phyloP scores from a whole-genome alignment of 1,140 invertebrate species.

The Drosophila fuyamai region DNA sequence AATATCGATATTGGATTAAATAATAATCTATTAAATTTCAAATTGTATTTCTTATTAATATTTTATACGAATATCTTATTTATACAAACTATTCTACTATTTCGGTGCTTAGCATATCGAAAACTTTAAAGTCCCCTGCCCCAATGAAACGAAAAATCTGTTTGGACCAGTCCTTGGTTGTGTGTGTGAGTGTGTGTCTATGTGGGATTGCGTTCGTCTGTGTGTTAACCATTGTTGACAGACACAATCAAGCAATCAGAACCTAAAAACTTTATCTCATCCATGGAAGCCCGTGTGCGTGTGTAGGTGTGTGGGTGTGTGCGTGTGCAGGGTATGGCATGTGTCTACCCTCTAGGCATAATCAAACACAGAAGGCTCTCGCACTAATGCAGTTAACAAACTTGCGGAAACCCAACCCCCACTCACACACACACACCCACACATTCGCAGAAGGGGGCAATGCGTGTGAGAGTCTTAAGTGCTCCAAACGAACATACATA shows the following conservation, averaged over 20 bases:
- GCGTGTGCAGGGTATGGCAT: conserved; percentile 35
- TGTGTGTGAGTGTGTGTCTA: not conserved
- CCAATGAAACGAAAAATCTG: conserved; percentile 32
- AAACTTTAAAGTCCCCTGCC: conserved; percentile 21
- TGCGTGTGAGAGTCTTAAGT: conserved; percentile 74
- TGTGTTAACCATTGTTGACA: conserved; percentile 67
- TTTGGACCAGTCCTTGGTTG: conserved; percentile 23
- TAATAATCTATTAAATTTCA: too few species aligned
- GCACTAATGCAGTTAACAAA: conserved; percentile 83
- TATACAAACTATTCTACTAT: not conserved
- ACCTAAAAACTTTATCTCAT: conserved; percentile 78
- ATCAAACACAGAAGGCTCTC: conserved; percentile 77
- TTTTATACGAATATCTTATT: not conserved
- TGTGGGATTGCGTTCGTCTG: conserved; percentile 10
- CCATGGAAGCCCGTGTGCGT: conserved; percentile 11
- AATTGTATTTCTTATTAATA: too few species aligned
- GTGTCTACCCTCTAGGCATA: conserved; percentile 68
- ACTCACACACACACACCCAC: conserved; percentile 24
- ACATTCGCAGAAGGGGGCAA: conserved; percentile 10
- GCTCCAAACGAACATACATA: conserved; percentile 36
- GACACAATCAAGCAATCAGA: conserved; percentile 82
- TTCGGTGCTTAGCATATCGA: conserved; percentile 13
- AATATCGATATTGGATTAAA: too few species aligned
- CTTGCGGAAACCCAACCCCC: conserved; percentile 70
- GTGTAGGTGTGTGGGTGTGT: conserved; percentile 1